Evolutionary conservation across 2,113 vertebrate genomes (phyloP).

Genomic region (Gobiocypris rarus): DNA sequence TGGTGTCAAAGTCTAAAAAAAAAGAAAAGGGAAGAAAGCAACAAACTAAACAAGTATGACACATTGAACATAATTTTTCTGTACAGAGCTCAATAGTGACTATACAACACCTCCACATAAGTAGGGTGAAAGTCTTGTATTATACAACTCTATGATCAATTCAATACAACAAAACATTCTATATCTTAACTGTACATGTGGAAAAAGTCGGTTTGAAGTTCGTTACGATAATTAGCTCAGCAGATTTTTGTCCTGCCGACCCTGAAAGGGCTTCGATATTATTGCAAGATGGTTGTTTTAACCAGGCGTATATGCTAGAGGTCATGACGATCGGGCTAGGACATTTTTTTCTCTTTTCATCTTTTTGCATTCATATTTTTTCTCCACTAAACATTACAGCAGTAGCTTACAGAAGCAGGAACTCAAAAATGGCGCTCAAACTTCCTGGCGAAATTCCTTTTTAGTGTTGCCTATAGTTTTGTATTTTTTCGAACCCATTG

Average conservation of each 20-base stretch:
- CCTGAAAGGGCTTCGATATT: constrained; percentile 81
- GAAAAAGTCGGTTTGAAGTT: constrained; percentile 65
- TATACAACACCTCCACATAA: constrained; percentile 84
- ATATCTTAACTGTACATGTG: constrained; percentile 88
- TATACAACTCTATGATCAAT: constrained; percentile 89
- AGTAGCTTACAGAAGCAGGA: constrained; percentile 73
- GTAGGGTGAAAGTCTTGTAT: constrained; percentile 83
- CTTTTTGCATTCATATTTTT: constrained; percentile 15
- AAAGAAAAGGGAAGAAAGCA: constrained; percentile 4
- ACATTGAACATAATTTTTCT: constrained; percentile 71
- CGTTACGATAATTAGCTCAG: constrained; percentile 72
- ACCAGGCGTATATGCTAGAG: constrained; percentile 46
- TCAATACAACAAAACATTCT: constrained; percentile 82
- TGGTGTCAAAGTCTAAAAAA: constrained; percentile 45
- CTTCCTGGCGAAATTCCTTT: constrained; percentile 53
- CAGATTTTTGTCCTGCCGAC: constrained; percentile 80
- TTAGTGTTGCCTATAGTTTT: constrained; percentile 13
- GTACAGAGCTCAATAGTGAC: constrained; percentile 83
- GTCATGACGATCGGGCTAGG: constrained; percentile 3
- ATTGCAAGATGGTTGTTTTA: constrained; percentile 82
- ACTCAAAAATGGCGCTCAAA: constrained; percentile 70
- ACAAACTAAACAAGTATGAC: constrained; percentile 67
- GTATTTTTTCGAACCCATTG: neutral
- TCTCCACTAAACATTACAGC: constrained; percentile 60
- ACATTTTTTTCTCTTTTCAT: constrained; percentile 28